Evolutionary conservation across 1,140 invertebrate genomes (phyloP).

Genomic region (Drosophila ohnishii): DNA sequence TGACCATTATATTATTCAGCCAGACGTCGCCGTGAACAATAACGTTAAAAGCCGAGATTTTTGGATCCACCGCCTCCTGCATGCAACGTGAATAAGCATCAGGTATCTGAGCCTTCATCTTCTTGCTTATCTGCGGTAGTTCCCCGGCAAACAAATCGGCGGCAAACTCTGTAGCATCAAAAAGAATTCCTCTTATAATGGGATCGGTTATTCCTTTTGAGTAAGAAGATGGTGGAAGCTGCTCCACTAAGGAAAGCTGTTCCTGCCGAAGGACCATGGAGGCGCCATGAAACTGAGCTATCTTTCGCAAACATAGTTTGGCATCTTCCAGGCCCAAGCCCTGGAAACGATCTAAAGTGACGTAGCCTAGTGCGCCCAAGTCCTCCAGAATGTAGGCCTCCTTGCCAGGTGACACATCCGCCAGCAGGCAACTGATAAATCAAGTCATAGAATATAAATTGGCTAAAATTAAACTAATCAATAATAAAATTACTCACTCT

Average conservation of each 20-base stretch:
- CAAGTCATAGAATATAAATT: not conserved
- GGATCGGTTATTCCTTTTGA: constrained; percentile 23
- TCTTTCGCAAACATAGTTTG: constrained; percentile 52
- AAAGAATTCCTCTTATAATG: constrained; percentile 45
- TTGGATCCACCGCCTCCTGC: constrained; percentile 34
- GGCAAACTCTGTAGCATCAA: constrained; percentile 41
- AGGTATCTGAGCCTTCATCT: constrained; percentile 73
- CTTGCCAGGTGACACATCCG: constrained; percentile 18
- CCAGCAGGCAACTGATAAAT: constrained; percentile 40
- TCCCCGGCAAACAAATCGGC: constrained; percentile 79
- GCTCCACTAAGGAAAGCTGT: constrained; percentile 24
- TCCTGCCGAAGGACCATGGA: constrained; percentile 60
- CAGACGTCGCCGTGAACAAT: constrained; percentile 87
- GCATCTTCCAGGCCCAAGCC: constrained; percentile 50
- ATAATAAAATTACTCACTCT: constrained; percentile 39
- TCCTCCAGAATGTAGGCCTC: constrained; percentile 72
- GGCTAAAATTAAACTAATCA: too few relatives aligned
- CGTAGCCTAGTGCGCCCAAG: constrained; percentile 43
- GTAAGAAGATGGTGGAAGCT: constrained; percentile 45
- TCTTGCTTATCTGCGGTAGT: constrained; percentile 67
- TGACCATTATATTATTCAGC: constrained; percentile 87
- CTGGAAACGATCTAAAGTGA: constrained; percentile 30
- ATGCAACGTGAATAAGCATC: constrained; percentile 38
- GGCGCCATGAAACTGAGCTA: constrained; percentile 68
- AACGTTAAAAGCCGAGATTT: constrained; percentile 80